Percentiles rank a stretch among this genome's conserved stretches.
These are phyloP conservation scores for Sycophila texana DNA, from an alignment of 2,888 invertebrate species.

Conservation along the genomic window DNA sequence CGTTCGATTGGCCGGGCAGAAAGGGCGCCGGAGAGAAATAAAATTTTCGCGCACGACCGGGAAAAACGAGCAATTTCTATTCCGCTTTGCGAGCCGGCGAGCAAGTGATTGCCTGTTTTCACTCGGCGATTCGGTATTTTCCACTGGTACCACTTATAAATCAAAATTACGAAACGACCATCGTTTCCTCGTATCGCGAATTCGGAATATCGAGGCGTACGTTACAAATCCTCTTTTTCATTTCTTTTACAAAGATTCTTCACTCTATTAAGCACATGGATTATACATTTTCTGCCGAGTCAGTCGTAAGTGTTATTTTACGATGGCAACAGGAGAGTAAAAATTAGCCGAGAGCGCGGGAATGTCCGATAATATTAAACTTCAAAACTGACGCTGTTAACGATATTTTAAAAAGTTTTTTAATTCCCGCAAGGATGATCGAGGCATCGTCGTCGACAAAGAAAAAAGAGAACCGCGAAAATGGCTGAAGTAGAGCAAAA, in stretches of 20 bases:
- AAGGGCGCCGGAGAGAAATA: constrained; percentile 6
- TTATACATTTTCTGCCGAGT: too few species aligned
- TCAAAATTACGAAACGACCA: too few species aligned
- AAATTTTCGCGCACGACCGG: constrained; percentile 31
- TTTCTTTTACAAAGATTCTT: neutral
- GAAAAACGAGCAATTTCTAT: constrained; percentile 34
- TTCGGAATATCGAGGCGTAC: too few species aligned
- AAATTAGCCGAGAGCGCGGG: too few species aligned
- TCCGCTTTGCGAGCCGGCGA: neutral
- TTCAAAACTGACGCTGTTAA: too few species aligned
- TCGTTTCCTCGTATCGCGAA: too few species aligned
- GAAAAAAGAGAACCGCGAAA: neutral
- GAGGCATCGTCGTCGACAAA: neutral
- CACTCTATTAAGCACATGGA: too few species aligned
- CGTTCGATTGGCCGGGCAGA: neutral
- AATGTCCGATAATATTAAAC: too few species aligned
- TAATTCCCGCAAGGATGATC: too few species aligned
- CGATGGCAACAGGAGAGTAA: neutral
- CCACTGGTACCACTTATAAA: too few species aligned
- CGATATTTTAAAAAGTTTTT: too few species aligned
- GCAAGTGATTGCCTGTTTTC: constrained; percentile 6
- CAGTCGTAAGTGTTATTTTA: neutral
- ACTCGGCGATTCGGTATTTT: neutral
- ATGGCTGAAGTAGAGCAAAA: constrained; percentile 6
- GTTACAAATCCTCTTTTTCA: too few species aligned